Base-by-base conservation (phyloP, 2,113 vertebrate species). In the Picathartes gymnocephalus region DNA sequence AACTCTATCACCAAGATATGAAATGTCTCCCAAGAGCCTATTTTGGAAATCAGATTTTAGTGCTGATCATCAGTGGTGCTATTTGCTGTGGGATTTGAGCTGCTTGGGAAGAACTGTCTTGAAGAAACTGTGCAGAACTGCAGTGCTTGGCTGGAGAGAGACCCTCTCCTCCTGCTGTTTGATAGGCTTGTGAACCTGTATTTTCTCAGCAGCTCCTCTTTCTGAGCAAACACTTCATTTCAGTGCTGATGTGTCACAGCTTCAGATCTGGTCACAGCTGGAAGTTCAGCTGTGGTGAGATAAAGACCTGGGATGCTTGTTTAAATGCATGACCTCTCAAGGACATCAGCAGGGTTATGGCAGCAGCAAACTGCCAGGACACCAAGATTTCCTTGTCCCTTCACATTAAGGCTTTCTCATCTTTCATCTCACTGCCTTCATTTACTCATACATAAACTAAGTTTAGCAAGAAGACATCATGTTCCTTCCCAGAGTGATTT, bases 391-490 rank as follows among this genome's bases (percentile, higher is more conserved):
- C 42, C 68, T 71, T 33, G 11, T 77, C 13, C 24, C 6, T 50
- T 15, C 40, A 65, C 33, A 15, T 81, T 33, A 91, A 79, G 28
- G 8, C 13, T 79, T 60, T 72, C 45, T 62, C 20, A n/a, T 68
- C 35, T 90, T 23, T n/a, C 0, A 13, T 76, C 37, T 91, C 3
- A 2, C 20, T 71, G 40, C 42, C 60, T 91, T 42, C 18, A 33
- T 82, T 96, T 94, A 56, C 71, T 95, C 45, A 92, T 42, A 64
- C 10, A 24, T n/a, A 69, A 92, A 87, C 62, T 47, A 51, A 48
- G 44, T 87, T 96, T 92, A 94, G 24, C 69, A 87, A 82, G 64
- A 84, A 93, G 61, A 83, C 65, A n/a, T 88, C 23, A 47, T 47
- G 15, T 74, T 23, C 47, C 48, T 91, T 94, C 44, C 27, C 71